Evolutionary conservation across 2,797 vertebrate species (phyloP), one percentile per base, ranked within the genome.

Genomic region (Caiman crocodilus): DNA sequence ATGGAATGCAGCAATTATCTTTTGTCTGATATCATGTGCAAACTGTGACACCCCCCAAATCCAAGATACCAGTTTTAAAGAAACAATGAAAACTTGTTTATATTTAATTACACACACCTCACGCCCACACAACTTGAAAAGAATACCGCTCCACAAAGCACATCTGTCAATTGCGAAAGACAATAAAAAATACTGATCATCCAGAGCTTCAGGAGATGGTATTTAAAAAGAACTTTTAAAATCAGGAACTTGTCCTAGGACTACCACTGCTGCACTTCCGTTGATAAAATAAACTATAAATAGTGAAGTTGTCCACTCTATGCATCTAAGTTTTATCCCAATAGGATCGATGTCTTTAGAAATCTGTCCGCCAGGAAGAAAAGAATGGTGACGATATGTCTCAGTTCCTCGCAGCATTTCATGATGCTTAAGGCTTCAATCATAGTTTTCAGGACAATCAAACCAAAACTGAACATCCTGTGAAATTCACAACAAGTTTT

Each of bases 401-500:
- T 50, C 13, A 67, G 60, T 30, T 55, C 11, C 6, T 5, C 13
- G n/a, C 16, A 84, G 77, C 28, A 64, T 74, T 85, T 87, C 57
- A 87, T 64, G 50, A 77, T 13, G 6, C 28, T 83, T 65, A 13
- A 35, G 42, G 26, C 11, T 89, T 79, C 32, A 57, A 55, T 28
- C 25, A 85, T 79, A 64, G 5, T 76, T 89, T 78, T 42, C 76
- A 42, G 55, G 69, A 60, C 64, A 87, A 89, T 26, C 20, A 63
- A 2, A 76, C 12, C 42, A 90, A 82, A 93, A 76, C 4, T 50
- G 55, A 71, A 58, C 87, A 82, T 71, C 28, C 12, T 5, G 2
- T 5, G 8, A 15, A 2, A 91, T 57, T 61, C 84, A 16, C 2
- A n/a, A 74, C 0, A 0, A 82, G 17, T 6, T 82, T 67, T n/a